phyloP scores from a whole-genome alignment of 2,888 invertebrate species.

The Agriotes lineatus region DNA sequence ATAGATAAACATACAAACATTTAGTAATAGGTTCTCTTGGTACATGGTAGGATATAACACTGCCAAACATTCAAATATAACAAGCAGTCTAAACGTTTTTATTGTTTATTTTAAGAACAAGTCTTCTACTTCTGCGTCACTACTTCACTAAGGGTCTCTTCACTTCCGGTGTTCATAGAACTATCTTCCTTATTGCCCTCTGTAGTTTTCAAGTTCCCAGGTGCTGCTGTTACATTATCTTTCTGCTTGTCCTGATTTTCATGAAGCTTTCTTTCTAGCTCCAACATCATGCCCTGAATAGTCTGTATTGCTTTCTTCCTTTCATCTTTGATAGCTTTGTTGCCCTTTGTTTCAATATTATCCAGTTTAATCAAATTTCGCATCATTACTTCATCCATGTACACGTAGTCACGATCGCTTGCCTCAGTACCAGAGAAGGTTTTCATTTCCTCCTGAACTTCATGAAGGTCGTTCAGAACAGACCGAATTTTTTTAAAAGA shows the following conservation, averaged over 20 bases:
- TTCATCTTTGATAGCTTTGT: not conserved
- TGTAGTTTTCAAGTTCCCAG: too few relatives aligned
- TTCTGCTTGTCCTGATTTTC: not conserved
- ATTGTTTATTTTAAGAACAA: too few relatives aligned
- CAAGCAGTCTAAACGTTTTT: too few relatives aligned
- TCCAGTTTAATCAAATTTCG: slow-evolving; percentile 39
- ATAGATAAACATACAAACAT: too few relatives aligned
- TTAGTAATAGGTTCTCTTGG: too few relatives aligned
- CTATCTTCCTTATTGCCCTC: too few relatives aligned
- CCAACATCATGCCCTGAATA: not conserved
- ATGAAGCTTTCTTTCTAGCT: not conserved
- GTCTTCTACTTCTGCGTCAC: too few relatives aligned
- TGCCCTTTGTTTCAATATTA: slow-evolving; percentile 30
- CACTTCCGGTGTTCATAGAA: too few relatives aligned
- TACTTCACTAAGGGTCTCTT: too few relatives aligned
- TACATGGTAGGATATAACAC: too few relatives aligned
- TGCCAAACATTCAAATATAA: too few relatives aligned
- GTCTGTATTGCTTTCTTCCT: slow-evolving; percentile 4
- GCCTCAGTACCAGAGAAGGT: slow-evolving; percentile 8
- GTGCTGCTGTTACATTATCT: too few relatives aligned
- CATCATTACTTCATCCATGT: slow-evolving; percentile 45
- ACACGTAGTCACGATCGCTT: slow-evolving; percentile 40
- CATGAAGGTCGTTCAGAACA: not conserved
- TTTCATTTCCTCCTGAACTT: not conserved
- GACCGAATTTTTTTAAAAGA: not conserved